phyloP scores from a whole-genome alignment of 2,888 invertebrate species.

The Lysandra bellargus region DNA sequence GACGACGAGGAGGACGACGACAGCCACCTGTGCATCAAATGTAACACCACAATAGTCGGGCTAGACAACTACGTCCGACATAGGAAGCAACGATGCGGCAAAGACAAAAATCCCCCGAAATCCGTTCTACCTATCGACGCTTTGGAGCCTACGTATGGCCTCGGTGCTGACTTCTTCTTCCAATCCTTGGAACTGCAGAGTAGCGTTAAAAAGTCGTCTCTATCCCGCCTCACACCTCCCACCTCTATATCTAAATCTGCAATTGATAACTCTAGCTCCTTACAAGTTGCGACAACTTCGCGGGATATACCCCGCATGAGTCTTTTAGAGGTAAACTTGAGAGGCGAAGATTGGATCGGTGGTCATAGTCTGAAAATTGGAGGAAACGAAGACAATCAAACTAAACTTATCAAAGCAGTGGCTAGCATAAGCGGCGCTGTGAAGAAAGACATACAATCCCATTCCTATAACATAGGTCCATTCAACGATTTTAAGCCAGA shows the following conservation, averaged over 20 bases:
- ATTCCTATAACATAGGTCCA: conserved; percentile 62
- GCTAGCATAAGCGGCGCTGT: conserved; percentile 81
- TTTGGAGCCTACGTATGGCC: conserved; percentile 76
- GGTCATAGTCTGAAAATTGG: conserved; percentile 80
- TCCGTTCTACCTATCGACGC: conserved; percentile 61
- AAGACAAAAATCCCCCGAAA: conserved; percentile 57
- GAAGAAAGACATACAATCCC: conserved; percentile 73
- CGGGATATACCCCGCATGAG: conserved; percentile 64
- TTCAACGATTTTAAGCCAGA: conserved; percentile 67
- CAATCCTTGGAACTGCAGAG: conserved; percentile 90
- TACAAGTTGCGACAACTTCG: conserved; percentile 60
- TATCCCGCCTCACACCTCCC: conserved; percentile 75
- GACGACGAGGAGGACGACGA: conserved; percentile 91
- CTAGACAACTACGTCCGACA: conserved; percentile 93
- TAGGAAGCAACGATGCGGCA: conserved; percentile 85
- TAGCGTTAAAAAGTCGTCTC: conserved; percentile 81
- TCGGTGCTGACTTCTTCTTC: conserved; percentile 93
- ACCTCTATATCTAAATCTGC: conserved; percentile 61
- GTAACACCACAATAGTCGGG: conserved; percentile 89
- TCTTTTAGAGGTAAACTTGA: conserved; percentile 66
- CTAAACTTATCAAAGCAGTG: conserved; percentile 83
- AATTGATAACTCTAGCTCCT: conserved; percentile 54
- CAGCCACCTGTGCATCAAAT: conserved; percentile 93
- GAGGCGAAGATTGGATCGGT: conserved; percentile 83
- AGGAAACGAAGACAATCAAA: conserved; percentile 79